Evolutionary conservation across 2,888 invertebrate genomes (phyloP), one percentile per base, ranked within the genome.

Genomic region (Drosophila differens): DNA sequence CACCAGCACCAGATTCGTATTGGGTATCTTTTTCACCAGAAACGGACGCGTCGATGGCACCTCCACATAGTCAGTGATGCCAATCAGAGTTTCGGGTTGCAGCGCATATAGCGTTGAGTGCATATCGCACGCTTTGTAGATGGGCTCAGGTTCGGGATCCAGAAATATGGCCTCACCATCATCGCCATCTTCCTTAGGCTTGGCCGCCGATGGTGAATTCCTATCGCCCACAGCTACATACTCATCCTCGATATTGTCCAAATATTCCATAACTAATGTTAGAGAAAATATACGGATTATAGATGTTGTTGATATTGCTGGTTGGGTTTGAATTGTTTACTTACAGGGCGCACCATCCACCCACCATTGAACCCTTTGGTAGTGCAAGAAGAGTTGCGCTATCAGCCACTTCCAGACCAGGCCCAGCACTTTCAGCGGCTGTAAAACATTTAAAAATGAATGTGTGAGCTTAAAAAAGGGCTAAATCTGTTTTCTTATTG

Each of bases 1-100:
- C 55, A 97, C 95, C 75, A 98, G 93, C 39, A 97, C 91, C 69
- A 98, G 94, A 94, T 98, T 98, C 30, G 97, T 97, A 86, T 96
- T 95, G 0, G 96, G 95, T 44, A 98, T 95, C 89, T 95, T 95
- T 79, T 96, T 95, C 1, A 97, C 95, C 93, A 95, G 96, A 92
- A 96, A 97, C 4, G 95, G 95, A 64, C 95, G 94, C 32, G 94
- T 94, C 77, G 94, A 94, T 37, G 93, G 93, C 35, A 92, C 85
- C 53, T 93, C 83, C 39, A 93, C 91, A 75, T 93, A 93, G 10
- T 93, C 93, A 71, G 93, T 92, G 70, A 94, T 92, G 79, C 95
- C 94, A 69, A 94, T 93, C 7, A 92, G 71, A 0, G 85, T 81
- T 3, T 94, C 93, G 79, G 96, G 95, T 79, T 96, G 95, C 77